A percentile compares a stretch with the other conserved stretches of the same genome.
phyloP scores from a whole-genome alignment of 2,797 vertebrate genomes.

The Prionace glauca region DNA sequence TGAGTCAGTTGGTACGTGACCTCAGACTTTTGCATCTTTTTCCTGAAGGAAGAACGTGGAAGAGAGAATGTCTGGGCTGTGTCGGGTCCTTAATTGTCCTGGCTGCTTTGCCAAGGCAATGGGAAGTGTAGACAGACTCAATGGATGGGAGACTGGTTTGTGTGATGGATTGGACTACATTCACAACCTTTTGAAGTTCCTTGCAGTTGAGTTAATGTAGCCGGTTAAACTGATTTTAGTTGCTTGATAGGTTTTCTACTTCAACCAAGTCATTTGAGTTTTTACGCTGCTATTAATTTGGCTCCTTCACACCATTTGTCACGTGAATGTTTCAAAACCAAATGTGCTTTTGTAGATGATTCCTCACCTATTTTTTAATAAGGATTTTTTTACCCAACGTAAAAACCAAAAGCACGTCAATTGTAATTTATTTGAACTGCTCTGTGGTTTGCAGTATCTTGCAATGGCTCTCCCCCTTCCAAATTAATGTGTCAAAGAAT shows the following conservation, averaged over 20 bases:
- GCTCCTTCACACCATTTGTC: neutral
- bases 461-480: neutral
- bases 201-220: neutral
- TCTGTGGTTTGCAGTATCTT: neutral
- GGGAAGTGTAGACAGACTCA: no score
- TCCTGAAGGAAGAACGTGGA: no score
- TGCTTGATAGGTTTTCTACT: neutral
- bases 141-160: no score
- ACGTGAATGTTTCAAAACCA: neutral
- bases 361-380: neutral
- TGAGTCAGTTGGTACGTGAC: no score
- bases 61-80: no score
- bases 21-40: no score
- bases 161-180: no score
- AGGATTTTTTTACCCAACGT: neutral
- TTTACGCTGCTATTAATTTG: neutral
- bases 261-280: neutral
- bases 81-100: no score
- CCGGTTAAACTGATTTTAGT: neutral
- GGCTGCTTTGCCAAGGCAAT: no score
- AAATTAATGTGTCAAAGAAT: neutral
- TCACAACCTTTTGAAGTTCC: no score
- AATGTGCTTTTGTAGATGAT: neutral
- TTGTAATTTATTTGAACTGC: neutral
- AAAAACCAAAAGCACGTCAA: neutral